Conservation (phyloP, 2,113 vertebrate genomes). For the Orycteropus afer region DNA sequence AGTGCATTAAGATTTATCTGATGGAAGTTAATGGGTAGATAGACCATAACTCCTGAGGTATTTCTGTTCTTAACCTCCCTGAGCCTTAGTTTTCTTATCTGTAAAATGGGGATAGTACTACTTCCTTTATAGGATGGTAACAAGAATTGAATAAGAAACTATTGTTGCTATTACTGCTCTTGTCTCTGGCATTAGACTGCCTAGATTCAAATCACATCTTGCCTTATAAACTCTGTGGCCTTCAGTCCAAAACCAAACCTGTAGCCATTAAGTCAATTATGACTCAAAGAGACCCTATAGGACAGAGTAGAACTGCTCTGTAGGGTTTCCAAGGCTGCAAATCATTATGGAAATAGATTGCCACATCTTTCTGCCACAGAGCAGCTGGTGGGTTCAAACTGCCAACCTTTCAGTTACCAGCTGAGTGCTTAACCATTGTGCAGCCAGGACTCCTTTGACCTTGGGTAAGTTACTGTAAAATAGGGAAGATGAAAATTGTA, state of each 20-base stretch:
- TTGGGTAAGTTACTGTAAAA: not conserved
- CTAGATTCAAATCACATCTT: not conserved
- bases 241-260: not conserved
- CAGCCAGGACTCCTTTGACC: not conserved
- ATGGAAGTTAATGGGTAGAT: not conserved
- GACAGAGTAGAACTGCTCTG: no score
- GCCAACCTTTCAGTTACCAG: not conserved
- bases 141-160: not conserved
- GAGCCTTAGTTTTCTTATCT: not conserved
- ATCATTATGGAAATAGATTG: not conserved
- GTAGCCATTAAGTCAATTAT: not conserved
- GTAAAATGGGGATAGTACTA: not conserved
- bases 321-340: not conserved
- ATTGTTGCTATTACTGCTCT: not conserved
- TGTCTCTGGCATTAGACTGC: not conserved
- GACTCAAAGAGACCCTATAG: no score
- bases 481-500: not conserved
- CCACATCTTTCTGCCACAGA: not conserved
- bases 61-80: not conserved
- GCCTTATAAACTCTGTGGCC: not conserved
- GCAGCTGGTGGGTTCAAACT: not conserved
- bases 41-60: not conserved
- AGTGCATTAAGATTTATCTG: not conserved
- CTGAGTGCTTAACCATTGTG: not conserved
- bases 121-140: not conserved